Evolutionary conservation across 2,888 invertebrate genomes (phyloP).

Genomic region (Cyaniris semiargus): DNA sequence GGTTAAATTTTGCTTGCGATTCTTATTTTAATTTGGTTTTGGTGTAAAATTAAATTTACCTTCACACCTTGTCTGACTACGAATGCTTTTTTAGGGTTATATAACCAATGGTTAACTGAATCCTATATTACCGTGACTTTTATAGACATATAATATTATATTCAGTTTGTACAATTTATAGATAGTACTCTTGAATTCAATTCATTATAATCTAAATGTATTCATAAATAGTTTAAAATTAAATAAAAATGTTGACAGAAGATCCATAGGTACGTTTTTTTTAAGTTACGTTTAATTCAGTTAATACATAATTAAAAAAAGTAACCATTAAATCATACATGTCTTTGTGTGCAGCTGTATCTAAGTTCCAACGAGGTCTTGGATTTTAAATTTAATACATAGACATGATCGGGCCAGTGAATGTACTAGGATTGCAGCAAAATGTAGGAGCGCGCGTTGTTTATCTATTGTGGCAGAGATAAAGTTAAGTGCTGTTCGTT

Average conservation of each 20-base stretch:
- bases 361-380: neutral
- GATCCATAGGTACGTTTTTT: too few species aligned
- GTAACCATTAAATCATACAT: too few species aligned
- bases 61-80: slow-evolving; percentile 14
- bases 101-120: neutral
- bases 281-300: too few species aligned
- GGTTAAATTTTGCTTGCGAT: neutral
- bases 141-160: too few species aligned
- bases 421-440: slow-evolving; percentile 26
- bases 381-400: neutral
- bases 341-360: too few species aligned
- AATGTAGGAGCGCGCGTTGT: slow-evolving; percentile 37
- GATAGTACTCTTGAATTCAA: too few species aligned
- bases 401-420: slow-evolving; percentile 2
- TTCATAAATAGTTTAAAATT: too few species aligned
- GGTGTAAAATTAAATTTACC: neutral
- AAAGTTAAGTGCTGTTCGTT: slow-evolving; percentile 36
- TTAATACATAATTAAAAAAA: too few species aligned
- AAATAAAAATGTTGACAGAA: too few species aligned
- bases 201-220: too few species aligned
- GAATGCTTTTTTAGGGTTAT: slow-evolving; percentile 3
- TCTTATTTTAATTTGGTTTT: neutral
- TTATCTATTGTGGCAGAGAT: slow-evolving; percentile 41
- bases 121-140: neutral
- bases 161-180: too few species aligned